These are phyloP conservation scores for Ameiurus melas DNA, from an alignment of 2,113 vertebrate species.

Conservation along the genomic window DNA sequence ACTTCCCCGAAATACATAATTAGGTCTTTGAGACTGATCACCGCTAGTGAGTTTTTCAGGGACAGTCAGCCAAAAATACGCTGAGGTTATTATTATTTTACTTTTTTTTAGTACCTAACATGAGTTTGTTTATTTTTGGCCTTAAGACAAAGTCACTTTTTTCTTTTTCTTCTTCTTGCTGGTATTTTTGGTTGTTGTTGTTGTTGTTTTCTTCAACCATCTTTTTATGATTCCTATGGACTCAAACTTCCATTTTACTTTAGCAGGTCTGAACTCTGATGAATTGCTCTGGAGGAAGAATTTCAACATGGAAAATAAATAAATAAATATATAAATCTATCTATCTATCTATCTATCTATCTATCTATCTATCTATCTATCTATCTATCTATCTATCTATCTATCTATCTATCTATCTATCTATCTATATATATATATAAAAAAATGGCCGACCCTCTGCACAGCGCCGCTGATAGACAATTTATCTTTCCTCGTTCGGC, in stretches of 20 bases:
- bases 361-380: too few species aligned
- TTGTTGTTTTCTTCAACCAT: neutral
- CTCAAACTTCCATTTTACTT: conserved; percentile 52
- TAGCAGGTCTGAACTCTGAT: conserved; percentile 61
- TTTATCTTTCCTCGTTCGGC: conserved; percentile 60
- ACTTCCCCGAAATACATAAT: conserved; percentile 50
- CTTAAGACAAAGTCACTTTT: conserved; percentile 14
- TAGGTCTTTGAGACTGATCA: conserved; percentile 51
- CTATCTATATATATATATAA: too few species aligned
- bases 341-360: too few species aligned
- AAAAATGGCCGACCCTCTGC: conserved; percentile 54
- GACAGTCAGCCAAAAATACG: conserved; percentile 42
- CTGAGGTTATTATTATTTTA: neutral
- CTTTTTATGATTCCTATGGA: conserved; percentile 36
- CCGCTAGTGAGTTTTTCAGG: conserved; percentile 36
- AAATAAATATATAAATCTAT: neutral
- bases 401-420: too few species aligned
- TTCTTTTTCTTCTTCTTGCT: neutral
- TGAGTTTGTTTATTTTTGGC: conserved; percentile 59
- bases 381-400: too few species aligned
- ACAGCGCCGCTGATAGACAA: conserved; percentile 59
- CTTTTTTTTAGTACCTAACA: neutral
- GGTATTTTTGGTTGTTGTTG: neutral
- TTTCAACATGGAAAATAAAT: neutral
- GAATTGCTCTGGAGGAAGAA: conserved; percentile 53